Base-by-base conservation (phyloP, 2,797 vertebrate species). In the Poeciliopsis turneri region DNA sequence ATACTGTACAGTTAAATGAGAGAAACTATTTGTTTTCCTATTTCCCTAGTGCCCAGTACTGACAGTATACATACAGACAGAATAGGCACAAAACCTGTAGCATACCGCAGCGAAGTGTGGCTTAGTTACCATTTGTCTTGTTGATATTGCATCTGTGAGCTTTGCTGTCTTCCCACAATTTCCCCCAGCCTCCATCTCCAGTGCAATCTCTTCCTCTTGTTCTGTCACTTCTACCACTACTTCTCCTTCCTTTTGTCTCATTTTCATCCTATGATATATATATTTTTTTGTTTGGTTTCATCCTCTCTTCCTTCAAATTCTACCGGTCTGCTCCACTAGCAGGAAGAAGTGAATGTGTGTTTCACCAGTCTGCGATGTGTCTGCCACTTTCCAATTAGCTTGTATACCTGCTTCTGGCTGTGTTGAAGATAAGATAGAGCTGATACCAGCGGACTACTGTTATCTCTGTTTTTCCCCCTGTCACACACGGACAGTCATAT, bases 331-430 rank as follows among this genome's bases (percentile, higher is more conserved):
- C 74, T 81, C 79, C 12, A 45, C 85, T 89, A 36, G 57, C 81
- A 75, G 85, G 86, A 89, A 88, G 41, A 89, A 85, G 91, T 83
- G 84, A 91, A 86, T 74, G 80, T 76, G 86, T 87, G 87, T 92
- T 92, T 89, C 89, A 85, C 87, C 82, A 78, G 83, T 89, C 83
- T 82, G 66, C 82, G 69, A 82, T 82, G 86, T 85, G 90, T 91
- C 92, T 93, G 88, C 84, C 91, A 93, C 90, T 94, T 94, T 95
- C 94, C 94, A 94, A 94, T 95, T 95, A 94, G 94, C 92, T 93
- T 89, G 88, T 94, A 91, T 92, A 92, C 90, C 92, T 92, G 93
- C 90, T 91, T 87, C 90, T 94, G 91, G 93, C 90, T 93, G 92
- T 92, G 92, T 90, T 86, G 84, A 55, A 93, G 93, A 95, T 95